Evolutionary conservation across 2,113 vertebrate genomes (phyloP), one percentile per base, ranked within the genome.

Genomic region (Mungos mungo): DNA sequence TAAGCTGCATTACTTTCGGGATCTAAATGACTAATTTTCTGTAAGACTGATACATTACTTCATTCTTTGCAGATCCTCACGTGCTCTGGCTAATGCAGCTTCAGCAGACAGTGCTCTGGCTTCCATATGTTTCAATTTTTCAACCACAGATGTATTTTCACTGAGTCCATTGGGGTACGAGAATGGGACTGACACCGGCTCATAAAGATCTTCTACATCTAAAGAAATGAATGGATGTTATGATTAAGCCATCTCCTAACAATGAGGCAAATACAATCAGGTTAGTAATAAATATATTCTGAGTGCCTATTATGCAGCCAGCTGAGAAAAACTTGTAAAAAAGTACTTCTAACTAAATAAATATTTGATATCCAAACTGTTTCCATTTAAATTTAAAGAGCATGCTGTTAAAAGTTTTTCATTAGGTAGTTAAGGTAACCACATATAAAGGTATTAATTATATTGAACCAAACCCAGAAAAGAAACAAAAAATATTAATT

Each of bases 41-140:
- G 0, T 41, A 85, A 93, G 35, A 93, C 0, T 74, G 90, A 87
- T 77, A 80, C 90, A 97, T 98, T 89, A 99, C 99, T 98, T 99
- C 98, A 99, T 99, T 98, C 99, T 99, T 35, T 99, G 99, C 60
- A 99, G 98, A 96, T 99, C 99, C 15, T 99, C 99, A 60, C 99
- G 99, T 12, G 99, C 99, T 98, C 99, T 98, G 72, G 98, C 98
- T 96, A 99, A 96, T 0, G 99, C 99, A 86, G 99, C 99, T 97
- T 99, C 99, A 18, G 99, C 98, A 0, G 95, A 97, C 52, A 97
- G 97, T 21, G 99, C 99, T 97, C 99, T 98, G 50, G 99, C 98
- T 95, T 99, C 99, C 0, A 99, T 99, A 0, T 38, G 96, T 93
- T 98, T 98, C n/a, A 99, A 91, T 31, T 98, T 99, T 35, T 98